Evolutionary conservation across 2,888 invertebrate genomes (phyloP).

Genomic region (Drosophila austrosaltans): DNA sequence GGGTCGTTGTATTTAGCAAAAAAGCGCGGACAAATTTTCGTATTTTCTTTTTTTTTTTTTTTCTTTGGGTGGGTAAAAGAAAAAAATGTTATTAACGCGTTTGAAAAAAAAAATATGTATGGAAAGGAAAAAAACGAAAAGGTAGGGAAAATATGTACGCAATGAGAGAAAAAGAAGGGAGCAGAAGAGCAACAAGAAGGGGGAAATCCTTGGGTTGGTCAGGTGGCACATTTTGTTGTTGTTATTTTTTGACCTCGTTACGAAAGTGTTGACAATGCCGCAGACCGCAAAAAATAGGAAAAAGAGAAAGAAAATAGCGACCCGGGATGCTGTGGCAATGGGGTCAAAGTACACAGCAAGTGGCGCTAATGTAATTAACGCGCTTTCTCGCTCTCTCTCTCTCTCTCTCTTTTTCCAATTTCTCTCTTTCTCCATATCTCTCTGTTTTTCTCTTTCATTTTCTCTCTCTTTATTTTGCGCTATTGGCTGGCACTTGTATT

Average conservation of each 20-base stretch:
- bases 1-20: slow-evolving; percentile 23
- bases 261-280: slow-evolving; percentile 62
- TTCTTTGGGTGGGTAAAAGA: neutral
- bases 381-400: slow-evolving; percentile 17
- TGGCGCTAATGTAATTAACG: slow-evolving; percentile 71
- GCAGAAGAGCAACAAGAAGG: neutral
- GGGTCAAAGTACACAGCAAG: slow-evolving; percentile 61
- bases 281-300: slow-evolving; percentile 54
- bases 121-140: slow-evolving; percentile 14
- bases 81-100: slow-evolving; percentile 67
- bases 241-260: slow-evolving; percentile 59
- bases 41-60: too few relatives aligned
- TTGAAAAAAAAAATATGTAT: neutral
- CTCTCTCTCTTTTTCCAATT: slow-evolving; percentile 9
- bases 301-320: neutral
- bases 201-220: slow-evolving; percentile 6
- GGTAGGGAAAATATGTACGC: slow-evolving; percentile 39
- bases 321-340: slow-evolving; percentile 25
- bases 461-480: slow-evolving; percentile 44
- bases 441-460: slow-evolving; percentile 12
- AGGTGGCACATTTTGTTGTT: slow-evolving; percentile 27
- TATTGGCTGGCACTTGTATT: slow-evolving; percentile 70
- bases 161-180: slow-evolving; percentile 18
- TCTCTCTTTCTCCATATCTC: slow-evolving; percentile 21
- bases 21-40: neutral